Percentiles rank a stretch among this genome's conserved stretches.
These are phyloP conservation scores for Smittia aterrima DNA, from an alignment of 2,888 invertebrate genomes.

Conservation along the genomic window DNA sequence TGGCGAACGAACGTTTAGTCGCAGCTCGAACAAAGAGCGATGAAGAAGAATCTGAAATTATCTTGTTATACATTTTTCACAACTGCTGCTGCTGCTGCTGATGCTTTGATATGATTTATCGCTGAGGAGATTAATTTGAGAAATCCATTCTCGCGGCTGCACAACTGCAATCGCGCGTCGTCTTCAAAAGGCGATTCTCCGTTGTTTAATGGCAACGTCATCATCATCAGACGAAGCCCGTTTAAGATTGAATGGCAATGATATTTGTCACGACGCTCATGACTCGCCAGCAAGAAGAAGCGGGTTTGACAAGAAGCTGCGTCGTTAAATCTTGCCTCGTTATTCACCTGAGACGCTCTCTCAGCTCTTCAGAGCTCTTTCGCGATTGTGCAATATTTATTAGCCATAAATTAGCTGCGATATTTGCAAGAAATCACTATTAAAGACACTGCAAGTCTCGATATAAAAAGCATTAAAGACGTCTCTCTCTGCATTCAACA, in stretches of 20 bases:
- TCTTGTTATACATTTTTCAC: slow-evolving; percentile 11
- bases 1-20: not conserved
- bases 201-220: not conserved
- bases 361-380: too few species aligned
- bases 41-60: not conserved
- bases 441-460: not conserved
- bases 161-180: not conserved
- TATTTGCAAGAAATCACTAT: slow-evolving; percentile 23
- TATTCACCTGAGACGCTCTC: too few species aligned
- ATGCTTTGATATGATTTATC: not conserved
- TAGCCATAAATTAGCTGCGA: slow-evolving; percentile 24
- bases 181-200: not conserved
- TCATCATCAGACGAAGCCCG: not conserved
- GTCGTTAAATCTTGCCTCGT: too few species aligned
- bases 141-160: not conserved
- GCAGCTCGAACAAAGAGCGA: not conserved
- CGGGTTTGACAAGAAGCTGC: too few species aligned
- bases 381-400: slow-evolving; percentile 10
- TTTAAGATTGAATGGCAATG: too few species aligned
- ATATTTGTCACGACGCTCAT: too few species aligned
- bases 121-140: not conserved
- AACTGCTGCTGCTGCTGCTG: not conserved
- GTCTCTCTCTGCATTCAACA: not conserved
- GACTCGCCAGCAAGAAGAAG: too few species aligned
- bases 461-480: slow-evolving; percentile 19